Base-by-base conservation (phyloP, 2,888 invertebrate genomes). In the Nipponacmea schrenckii region DNA sequence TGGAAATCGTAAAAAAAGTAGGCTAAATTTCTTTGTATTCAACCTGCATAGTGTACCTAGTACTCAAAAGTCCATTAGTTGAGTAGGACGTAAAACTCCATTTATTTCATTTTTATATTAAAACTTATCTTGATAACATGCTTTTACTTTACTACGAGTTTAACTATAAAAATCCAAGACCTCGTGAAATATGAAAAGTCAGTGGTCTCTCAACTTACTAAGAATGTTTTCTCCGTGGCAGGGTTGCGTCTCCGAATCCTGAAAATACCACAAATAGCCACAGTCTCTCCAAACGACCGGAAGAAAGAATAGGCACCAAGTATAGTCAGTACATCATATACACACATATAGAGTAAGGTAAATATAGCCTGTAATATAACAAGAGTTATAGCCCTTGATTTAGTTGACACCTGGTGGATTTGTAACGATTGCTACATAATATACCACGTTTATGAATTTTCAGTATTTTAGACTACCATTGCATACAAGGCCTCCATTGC, bases 301-400 rank as follows among this genome's bases (percentile, higher is more conserved):
- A 75, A 63, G 24, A 72, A 67, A 15, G 74, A 62, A 46, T 75
- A 75, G 31, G 70, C 62, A 17, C 74, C 72, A 15, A 75, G 64
- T 0, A 75, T 64, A 2, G 72, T 64, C 17, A 15, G 39, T 10
- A 75, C 44, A 20, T 75, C 74, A 0, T 64, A 65, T 15, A 69
- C 20, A 48, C 68, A 46, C n/a, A 72, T n/a, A 14, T 66, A 20
- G 10, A 68, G 45, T 1, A 62, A 15, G 17, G 72, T 56, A 4
- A 70, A 26, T 31, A 72, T 14, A n/a, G 46, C 31, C 72, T 75
- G 64, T 14, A 48, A 48, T 20, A 50, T 27, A 27, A 67, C 12
- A 39, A 39, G 17, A 17, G 20, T 20, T 20, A 64, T 20, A 10
- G 39, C 39, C 27, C 24, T 24, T 14, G 17, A n/a, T n/a, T n/a